Percentiles rank a stretch among this genome's conserved stretches.
Conservation (phyloP, 2,888 invertebrate genomes). For the Beris chalybata region DNA sequence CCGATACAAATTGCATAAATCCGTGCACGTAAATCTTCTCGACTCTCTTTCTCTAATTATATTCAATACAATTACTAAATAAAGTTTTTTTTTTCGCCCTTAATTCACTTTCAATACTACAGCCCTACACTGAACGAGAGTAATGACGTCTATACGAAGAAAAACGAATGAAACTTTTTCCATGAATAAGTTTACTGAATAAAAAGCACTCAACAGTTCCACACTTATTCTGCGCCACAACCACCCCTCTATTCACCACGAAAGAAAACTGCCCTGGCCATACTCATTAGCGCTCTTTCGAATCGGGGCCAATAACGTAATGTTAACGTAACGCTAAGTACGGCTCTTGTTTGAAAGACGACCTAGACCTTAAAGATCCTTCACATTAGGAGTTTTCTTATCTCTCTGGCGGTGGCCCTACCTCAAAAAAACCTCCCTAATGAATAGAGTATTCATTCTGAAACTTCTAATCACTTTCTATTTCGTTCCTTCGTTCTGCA, state of each 20-base stretch:
- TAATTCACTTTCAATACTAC: too few relatives aligned
- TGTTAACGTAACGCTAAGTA: background rate
- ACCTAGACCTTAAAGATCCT: constrained; percentile 1
- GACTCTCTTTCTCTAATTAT: too few relatives aligned
- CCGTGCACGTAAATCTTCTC: too few relatives aligned
- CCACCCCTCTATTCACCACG: too few relatives aligned
- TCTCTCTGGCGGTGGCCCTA: constrained; percentile 14
- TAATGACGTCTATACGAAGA: background rate
- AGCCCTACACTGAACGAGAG: too few relatives aligned
- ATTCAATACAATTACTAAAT: too few relatives aligned
- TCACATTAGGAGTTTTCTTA: constrained; percentile 22
- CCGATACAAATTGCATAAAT: too few relatives aligned
- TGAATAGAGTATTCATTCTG: constrained; percentile 26
- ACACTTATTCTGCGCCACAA: constrained; percentile 6
- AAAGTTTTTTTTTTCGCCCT: too few relatives aligned
- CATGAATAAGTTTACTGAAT: constrained; percentile 22
- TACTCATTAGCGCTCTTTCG: constrained; percentile 18
- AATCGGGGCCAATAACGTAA: background rate
- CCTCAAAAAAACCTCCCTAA: constrained; percentile 22
- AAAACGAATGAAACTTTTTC: constrained; percentile 12
- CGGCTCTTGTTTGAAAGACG: too few relatives aligned
- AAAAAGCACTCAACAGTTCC: constrained; percentile 25
- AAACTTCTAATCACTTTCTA: constrained; percentile 33
- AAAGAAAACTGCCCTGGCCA: constrained; percentile 1
- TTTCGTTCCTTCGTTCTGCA: constrained; percentile 11